A percentile compares a stretch with the other conserved stretches of the same genome.
These are phyloP conservation scores for Nomada fucata DNA, from an alignment of 2,888 invertebrate genomes.

Conservation along the genomic window DNA sequence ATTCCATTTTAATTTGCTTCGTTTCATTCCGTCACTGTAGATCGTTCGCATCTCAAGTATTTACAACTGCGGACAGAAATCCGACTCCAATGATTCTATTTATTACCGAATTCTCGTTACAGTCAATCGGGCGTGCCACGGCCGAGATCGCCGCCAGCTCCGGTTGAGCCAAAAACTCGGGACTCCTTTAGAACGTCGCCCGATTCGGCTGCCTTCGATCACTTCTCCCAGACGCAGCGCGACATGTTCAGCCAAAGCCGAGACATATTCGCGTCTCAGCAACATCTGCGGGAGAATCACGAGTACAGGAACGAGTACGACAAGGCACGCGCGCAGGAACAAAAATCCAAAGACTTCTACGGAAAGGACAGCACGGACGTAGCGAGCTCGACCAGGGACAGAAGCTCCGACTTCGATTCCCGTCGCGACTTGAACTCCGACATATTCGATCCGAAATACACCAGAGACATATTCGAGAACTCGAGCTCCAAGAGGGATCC, in stretches of 20 bases:
- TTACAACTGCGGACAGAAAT: background rate
- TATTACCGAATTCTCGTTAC: background rate
- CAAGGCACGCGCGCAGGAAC: slow-evolving; percentile 69
- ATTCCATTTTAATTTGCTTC: background rate
- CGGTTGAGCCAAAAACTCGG: slow-evolving; percentile 86
- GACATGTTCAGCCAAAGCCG: slow-evolving; percentile 82
- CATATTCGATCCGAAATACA: slow-evolving; percentile 81
- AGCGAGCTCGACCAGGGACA: slow-evolving; percentile 75
- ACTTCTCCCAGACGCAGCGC: slow-evolving; percentile 81
- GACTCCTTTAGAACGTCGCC: slow-evolving; percentile 80
- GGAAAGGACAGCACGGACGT: slow-evolving; percentile 80
- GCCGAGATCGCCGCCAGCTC: slow-evolving; percentile 88
- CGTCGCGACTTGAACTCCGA: slow-evolving; percentile 80
- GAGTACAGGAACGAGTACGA: slow-evolving; percentile 76
- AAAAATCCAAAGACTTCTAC: slow-evolving; percentile 77
- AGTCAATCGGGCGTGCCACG: slow-evolving; percentile 85
- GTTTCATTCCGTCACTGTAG: background rate
- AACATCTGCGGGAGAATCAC: slow-evolving; percentile 79
- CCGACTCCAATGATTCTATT: background rate
- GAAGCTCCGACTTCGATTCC: slow-evolving; percentile 80
- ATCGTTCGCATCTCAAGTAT: no score
- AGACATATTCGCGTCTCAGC: slow-evolving; percentile 80
- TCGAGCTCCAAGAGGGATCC: slow-evolving; percentile 79
- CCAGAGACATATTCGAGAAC: slow-evolving; percentile 82
- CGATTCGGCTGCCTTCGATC: slow-evolving; percentile 81